phyloP scores from a whole-genome alignment of 2,113 vertebrate species.

The Vidua chalybeata region DNA sequence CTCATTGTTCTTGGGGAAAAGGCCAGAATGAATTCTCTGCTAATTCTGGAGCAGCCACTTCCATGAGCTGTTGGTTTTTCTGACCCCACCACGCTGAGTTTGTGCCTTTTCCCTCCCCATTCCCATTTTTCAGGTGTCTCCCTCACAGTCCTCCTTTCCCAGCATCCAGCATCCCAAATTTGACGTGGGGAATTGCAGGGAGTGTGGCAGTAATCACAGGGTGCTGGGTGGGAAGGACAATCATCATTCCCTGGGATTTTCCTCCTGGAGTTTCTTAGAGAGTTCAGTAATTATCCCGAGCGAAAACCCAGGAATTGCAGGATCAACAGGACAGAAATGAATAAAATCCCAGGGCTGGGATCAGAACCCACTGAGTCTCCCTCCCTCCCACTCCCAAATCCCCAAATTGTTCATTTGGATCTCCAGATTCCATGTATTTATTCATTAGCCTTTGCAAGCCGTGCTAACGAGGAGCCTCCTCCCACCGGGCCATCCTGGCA shows the following conservation, averaged over 20 bases:
- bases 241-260: background rate
- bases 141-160: background rate
- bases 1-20: background rate
- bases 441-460: background rate
- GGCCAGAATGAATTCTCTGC: background rate
- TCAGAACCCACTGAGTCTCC: background rate
- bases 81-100: background rate
- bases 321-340: background rate
- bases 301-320: background rate
- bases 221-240: background rate
- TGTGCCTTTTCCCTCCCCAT: background rate
- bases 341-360: background rate
- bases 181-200: background rate
- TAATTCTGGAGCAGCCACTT: background rate
- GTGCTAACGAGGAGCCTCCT: background rate
- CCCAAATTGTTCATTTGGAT: background rate
- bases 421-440: background rate
- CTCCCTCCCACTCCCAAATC: background rate
- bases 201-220: background rate
- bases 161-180: background rate
- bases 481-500: background rate
- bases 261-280: background rate
- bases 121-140: background rate
- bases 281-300: background rate
- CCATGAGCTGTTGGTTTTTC: accelerated